Base-by-base conservation (phyloP, 1,140 invertebrate species). In the Nasonia longicornis region DNA sequence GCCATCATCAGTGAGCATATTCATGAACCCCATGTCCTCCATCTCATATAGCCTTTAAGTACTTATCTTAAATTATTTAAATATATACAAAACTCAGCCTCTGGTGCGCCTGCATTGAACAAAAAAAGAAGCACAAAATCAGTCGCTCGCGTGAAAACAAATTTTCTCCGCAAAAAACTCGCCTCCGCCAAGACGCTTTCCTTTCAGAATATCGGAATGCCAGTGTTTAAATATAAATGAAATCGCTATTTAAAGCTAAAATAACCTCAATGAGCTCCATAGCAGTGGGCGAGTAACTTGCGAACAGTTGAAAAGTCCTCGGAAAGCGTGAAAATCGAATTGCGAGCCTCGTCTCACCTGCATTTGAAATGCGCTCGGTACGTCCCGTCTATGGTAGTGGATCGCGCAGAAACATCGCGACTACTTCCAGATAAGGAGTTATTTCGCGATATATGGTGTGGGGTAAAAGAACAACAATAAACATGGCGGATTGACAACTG, bases 1-100 rank as follows among this genome's bases (percentile, higher is more conserved):
- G 26, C 89, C 87, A 79, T 89, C 88, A 11, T 89, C 87, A 1
- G 87, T 84, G 12, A 88, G 84, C 48, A 89, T 84, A 83, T 87
- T 85, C 66, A 89, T 82, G 10, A 87, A 84, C n/a, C 52, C 52
- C 20, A 58, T n/a, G 52, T 58, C 16, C 52, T 72, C 75, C 80
- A 81, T 81, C 22, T 66, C 10, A n/a, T 11, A 77, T 48, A 31
- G 31, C n/a, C 29, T 64, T 38, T 10, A 45, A 58, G 58, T 26
- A 38, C 14, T 76, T 70, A 63, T 42, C 31, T 81, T 48, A 67
- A 64, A 12, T 31, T 42, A 26, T 22, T 78, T 3, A 58, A n/a
- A 58, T 2, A 38, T 63, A 38, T 58, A n/a, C 16, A 71, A 58
- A 58, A 58, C 6, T 1, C 52, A 58, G 16, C 4, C 26, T 35